phyloP scores from a whole-genome alignment of 2,797 vertebrate species.

The Emydoidea blandingii region DNA sequence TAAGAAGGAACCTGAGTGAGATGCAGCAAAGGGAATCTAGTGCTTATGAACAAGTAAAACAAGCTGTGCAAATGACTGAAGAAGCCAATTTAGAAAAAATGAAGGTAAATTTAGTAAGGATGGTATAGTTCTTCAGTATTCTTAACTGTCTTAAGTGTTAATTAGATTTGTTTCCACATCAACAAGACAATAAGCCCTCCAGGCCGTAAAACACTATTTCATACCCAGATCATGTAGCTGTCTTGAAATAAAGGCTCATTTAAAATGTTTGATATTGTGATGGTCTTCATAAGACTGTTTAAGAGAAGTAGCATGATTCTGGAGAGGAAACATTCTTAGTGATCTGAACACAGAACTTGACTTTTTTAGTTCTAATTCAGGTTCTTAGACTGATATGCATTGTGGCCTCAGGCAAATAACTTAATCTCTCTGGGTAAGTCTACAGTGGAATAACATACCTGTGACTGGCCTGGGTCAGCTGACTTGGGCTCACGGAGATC shows the following conservation, averaged over 20 bases:
- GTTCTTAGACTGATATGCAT: not conserved
- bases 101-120: slow-evolving; percentile 72
- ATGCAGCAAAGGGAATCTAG: slow-evolving; percentile 88
- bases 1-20: slow-evolving; percentile 84
- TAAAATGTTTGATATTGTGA: not conserved
- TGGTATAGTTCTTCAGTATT: not conserved
- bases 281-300: not conserved
- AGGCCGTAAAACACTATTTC: not conserved
- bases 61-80: slow-evolving; percentile 91
- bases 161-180: not conserved
- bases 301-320: not conserved
- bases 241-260: not conserved
- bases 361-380: not conserved
- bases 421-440: not conserved
- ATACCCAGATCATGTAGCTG: not conserved
- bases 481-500: not conserved
- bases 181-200: fast-evolving
- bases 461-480: not conserved
- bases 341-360: not conserved
- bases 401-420: not conserved
- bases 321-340: not conserved
- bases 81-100: slow-evolving; percentile 93
- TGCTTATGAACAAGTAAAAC: slow-evolving; percentile 91
- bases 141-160: not conserved
- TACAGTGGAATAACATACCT: not conserved